phyloP scores from a whole-genome alignment of 2,888 invertebrate genomes.

The Aquatica leii region DNA sequence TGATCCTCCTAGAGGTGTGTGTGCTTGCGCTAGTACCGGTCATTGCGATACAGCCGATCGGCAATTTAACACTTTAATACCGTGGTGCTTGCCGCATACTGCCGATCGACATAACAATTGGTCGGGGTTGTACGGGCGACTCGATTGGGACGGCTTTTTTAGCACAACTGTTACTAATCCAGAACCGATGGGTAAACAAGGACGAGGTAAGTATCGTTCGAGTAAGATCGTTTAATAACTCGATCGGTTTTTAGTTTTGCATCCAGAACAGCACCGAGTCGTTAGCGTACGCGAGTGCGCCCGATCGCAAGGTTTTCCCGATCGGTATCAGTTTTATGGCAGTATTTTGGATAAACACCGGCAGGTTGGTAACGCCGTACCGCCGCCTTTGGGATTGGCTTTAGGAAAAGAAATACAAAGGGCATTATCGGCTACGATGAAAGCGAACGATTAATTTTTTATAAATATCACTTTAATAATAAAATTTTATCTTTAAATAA shows the following conservation, averaged over 20 bases:
- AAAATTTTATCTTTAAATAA: too few relatives aligned
- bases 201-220: slow-evolving; percentile 64
- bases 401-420: slow-evolving; percentile 78
- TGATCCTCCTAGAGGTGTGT: slow-evolving; percentile 75
- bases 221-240: not conserved
- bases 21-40: slow-evolving; percentile 73
- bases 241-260: slow-evolving; percentile 66
- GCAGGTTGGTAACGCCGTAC: slow-evolving; percentile 90
- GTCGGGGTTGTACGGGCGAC: slow-evolving; percentile 84
- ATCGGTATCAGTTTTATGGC: slow-evolving; percentile 79
- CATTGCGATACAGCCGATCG: slow-evolving; percentile 75
- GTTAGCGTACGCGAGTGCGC: slow-evolving; percentile 90
- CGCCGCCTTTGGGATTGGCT: slow-evolving; percentile 81
- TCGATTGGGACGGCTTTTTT: slow-evolving; percentile 87
- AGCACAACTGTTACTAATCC: slow-evolving; percentile 87
- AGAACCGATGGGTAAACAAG: slow-evolving; percentile 92
- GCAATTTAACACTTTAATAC: slow-evolving; percentile 84
- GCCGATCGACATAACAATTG: slow-evolving; percentile 86
- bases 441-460: not conserved
- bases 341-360: slow-evolving; percentile 79
- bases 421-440: slow-evolving; percentile 50
- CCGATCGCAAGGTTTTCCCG: slow-evolving; percentile 85
- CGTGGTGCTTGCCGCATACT: slow-evolving; percentile 90
- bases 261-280: slow-evolving; percentile 80
- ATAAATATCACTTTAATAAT: too few relatives aligned